Conservation (phyloP, 2,113 vertebrate species). For the Menidia beryllina region DNA sequence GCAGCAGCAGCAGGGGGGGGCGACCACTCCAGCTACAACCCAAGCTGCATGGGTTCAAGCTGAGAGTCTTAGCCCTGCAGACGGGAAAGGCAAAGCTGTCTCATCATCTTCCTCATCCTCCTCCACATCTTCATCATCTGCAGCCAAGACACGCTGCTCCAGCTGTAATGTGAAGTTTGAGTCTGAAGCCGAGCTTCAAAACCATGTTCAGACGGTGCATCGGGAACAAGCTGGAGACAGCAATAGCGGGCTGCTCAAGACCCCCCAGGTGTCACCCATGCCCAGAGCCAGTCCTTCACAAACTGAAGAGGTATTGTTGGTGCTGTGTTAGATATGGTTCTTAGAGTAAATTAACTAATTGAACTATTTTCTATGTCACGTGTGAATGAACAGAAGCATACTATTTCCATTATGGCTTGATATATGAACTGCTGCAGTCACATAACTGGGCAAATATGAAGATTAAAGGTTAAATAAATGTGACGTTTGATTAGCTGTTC, state of each 20-base stretch:
- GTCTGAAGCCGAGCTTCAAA: constrained; percentile 95
- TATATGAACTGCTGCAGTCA: too few relatives aligned
- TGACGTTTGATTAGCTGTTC: too few relatives aligned
- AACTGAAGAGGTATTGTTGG: constrained; percentile 91
- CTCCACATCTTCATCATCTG: constrained; percentile 76
- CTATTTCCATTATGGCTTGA: too few relatives aligned
- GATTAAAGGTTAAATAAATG: too few relatives aligned
- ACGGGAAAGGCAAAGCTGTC: constrained; percentile 89
- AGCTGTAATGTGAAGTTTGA: constrained; percentile 99
- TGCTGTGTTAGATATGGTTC: not conserved
- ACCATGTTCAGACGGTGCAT: constrained; percentile 93
- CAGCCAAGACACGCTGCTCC: constrained; percentile 92
- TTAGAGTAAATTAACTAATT: constrained; percentile 4
- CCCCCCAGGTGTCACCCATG: constrained; percentile 96
- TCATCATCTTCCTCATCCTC: constrained; percentile 82
- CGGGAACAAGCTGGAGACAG: constrained; percentile 90
- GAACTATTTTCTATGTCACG: too few relatives aligned
- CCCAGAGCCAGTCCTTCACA: constrained; percentile 96
- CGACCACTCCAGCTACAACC: constrained; percentile 76
- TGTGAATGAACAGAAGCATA: too few relatives aligned
- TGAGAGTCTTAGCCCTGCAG: constrained; percentile 89
- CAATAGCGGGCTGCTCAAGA: constrained; percentile 90
- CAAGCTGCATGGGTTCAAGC: constrained; percentile 83
- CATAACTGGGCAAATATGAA: too few relatives aligned
- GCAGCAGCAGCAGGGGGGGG: constrained; percentile 75